phyloP scores from a whole-genome alignment of 2,888 invertebrate genomes.

The Adela reaumurella region DNA sequence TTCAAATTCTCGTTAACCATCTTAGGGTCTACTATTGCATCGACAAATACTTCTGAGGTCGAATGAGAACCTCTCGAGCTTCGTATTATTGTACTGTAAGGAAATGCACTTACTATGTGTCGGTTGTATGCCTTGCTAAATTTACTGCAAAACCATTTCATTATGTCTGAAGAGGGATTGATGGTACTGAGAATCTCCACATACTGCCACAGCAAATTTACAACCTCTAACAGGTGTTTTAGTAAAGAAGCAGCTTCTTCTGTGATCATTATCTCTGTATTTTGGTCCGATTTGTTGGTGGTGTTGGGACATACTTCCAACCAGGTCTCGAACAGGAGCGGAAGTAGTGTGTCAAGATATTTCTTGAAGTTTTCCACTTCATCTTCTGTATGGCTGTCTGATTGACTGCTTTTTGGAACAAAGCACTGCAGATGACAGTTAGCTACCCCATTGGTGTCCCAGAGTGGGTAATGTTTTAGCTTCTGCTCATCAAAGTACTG shows the following conservation, averaged over 20 bases:
- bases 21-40: constrained; percentile 34
- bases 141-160: constrained; percentile 46
- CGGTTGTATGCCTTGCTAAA: constrained; percentile 52
- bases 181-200: constrained; percentile 28
- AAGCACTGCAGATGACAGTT: constrained; percentile 38
- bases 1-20: constrained; percentile 32
- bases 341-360: constrained; percentile 67
- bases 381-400: constrained; percentile 24
- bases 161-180: constrained; percentile 34
- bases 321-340: constrained; percentile 81
- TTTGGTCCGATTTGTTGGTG: constrained; percentile 22
- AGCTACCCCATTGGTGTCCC: constrained; percentile 26
- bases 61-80: constrained; percentile 22
- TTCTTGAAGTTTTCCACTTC: constrained; percentile 51
- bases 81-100: constrained; percentile 48
- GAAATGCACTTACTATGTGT: constrained; percentile 56
- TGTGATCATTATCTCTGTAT: constrained; percentile 48
- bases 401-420: constrained; percentile 33
- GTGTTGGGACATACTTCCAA: constrained; percentile 66
- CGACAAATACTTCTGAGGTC: constrained; percentile 19
- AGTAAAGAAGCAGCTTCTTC: constrained; percentile 64
- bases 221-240: constrained; percentile 60
- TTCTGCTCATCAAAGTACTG: constrained; percentile 24
- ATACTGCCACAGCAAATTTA: constrained; percentile 56
- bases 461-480: constrained; percentile 28